phyloP scores from a whole-genome alignment of 2,888 invertebrate genomes.

The Cephus nigrinus region DNA sequence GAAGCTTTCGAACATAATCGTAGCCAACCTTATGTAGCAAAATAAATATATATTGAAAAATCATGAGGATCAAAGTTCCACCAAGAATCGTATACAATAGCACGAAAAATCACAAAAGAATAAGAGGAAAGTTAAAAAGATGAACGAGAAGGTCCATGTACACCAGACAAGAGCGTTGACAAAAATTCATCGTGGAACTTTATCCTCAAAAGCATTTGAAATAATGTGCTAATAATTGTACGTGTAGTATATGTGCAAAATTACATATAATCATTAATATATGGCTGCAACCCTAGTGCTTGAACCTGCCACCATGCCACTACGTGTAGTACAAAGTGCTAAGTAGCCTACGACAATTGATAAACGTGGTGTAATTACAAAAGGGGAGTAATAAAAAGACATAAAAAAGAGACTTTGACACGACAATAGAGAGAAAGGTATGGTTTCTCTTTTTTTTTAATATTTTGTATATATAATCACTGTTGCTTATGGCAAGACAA shows the following conservation, averaged over 20 bases:
- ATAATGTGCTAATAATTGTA: not conserved
- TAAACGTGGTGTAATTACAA: conserved; percentile 8
- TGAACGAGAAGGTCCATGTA: not conserved
- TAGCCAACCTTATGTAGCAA: conserved; percentile 16
- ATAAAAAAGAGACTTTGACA: conserved; percentile 13
- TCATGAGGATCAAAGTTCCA: conserved; percentile 7
- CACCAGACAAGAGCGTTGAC: not conserved
- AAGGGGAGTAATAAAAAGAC: conserved; percentile 2
- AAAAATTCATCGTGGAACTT: not conserved
- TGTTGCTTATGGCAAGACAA: not conserved
- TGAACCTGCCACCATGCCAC: conserved; percentile 60
- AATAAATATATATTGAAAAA: not conserved
- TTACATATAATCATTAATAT: not conserved
- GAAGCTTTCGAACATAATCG: conserved; percentile 42
- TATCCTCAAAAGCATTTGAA: not conserved
- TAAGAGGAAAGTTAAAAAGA: not conserved
- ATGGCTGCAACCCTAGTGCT: conserved; percentile 55
- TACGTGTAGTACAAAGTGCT: conserved; percentile 35
- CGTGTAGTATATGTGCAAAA: conserved; percentile 1
- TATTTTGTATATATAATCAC: not conserved
- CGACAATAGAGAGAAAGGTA: conserved; percentile 11
- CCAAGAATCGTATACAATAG: conserved; percentile 8
- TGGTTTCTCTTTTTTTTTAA: not conserved
- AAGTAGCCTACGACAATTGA: not conserved
- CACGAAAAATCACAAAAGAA: not conserved